These are phyloP conservation scores for Mongoloraphidia duomilia DNA, from an alignment of 2,888 invertebrate genomes.

Conservation along the genomic window DNA sequence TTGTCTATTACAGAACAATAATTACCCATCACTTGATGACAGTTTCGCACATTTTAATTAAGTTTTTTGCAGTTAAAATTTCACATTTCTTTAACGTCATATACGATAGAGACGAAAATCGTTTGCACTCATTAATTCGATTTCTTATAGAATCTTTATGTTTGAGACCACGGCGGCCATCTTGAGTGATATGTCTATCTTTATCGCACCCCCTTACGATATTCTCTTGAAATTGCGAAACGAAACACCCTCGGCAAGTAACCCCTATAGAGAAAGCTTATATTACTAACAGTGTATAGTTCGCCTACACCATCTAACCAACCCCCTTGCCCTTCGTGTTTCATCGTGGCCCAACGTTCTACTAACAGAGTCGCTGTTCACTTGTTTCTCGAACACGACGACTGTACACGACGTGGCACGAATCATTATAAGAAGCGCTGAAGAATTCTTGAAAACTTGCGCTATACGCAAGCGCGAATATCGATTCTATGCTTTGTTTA, in stretches of 20 bases:
- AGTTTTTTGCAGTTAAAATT: no score
- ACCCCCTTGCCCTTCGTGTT: no score
- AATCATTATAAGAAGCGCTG: constrained; percentile 1
- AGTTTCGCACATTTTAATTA: no score
- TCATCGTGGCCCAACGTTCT: background rate
- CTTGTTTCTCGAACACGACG: background rate
- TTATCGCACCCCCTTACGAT: background rate
- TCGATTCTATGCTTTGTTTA: background rate
- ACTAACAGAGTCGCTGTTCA: background rate
- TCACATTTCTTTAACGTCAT: no score
- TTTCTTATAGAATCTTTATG: constrained; percentile 4
- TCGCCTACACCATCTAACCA: no score
- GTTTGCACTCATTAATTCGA: background rate
- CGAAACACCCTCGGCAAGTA: no score
- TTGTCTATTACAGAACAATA: no score
- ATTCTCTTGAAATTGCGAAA: no score
- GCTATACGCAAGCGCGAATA: background rate
- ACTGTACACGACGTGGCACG: background rate
- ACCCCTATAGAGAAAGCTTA: no score
- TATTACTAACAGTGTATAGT: no score
- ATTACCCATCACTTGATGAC: no score
- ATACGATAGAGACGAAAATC: no score
- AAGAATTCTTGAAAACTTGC: constrained; percentile 1
- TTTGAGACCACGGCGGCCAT: constrained; percentile 4
- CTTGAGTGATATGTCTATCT: constrained; percentile 1